Evolutionary conservation across 2,113 vertebrate species (phyloP).

Genomic region (Neodontobutis hainanensis): DNA sequence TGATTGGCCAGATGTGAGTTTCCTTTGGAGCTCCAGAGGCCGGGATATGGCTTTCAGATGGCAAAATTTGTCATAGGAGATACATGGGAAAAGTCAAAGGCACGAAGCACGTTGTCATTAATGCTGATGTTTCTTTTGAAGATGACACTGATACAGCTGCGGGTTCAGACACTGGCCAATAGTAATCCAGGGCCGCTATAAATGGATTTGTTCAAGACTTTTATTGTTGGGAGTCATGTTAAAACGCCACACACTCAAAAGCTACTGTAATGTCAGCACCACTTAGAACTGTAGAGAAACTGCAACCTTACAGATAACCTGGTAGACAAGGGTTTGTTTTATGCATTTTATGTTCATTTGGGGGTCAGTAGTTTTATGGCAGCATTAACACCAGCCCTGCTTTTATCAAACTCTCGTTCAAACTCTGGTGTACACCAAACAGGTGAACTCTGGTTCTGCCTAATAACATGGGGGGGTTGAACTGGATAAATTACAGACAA

Average conservation of each 20-base stretch:
- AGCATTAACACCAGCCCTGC: too few species aligned
- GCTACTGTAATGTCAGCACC: slow-evolving; percentile 21
- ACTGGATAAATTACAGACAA: too few species aligned
- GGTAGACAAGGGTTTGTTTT: too few species aligned
- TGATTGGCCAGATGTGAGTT: slow-evolving; percentile 68
- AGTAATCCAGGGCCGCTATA: slow-evolving; percentile 26
- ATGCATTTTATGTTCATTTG: too few species aligned
- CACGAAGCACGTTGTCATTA: slow-evolving; percentile 37
- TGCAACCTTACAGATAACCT: too few species aligned
- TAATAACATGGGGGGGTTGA: too few species aligned
- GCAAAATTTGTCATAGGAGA: slow-evolving; percentile 55
- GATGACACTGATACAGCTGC: slow-evolving; percentile 45
- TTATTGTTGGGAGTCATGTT: slow-evolving; percentile 42
- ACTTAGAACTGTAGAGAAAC: neutral
- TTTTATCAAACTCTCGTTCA: too few species aligned
- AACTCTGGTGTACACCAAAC: too few species aligned
- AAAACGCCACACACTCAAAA: neutral
- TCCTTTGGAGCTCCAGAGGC: slow-evolving; percentile 18
- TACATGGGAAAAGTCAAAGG: slow-evolving; percentile 49
- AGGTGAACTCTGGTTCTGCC: too few species aligned
- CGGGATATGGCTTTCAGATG: slow-evolving; percentile 69
- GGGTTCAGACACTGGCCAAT: slow-evolving; percentile 43
- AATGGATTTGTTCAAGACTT: slow-evolving; percentile 27
- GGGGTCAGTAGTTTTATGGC: too few species aligned
- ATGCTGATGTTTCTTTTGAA: slow-evolving; percentile 51